Base-by-base conservation (phyloP, 2,797 vertebrate species). In the Thalassophryne amazonica region DNA sequence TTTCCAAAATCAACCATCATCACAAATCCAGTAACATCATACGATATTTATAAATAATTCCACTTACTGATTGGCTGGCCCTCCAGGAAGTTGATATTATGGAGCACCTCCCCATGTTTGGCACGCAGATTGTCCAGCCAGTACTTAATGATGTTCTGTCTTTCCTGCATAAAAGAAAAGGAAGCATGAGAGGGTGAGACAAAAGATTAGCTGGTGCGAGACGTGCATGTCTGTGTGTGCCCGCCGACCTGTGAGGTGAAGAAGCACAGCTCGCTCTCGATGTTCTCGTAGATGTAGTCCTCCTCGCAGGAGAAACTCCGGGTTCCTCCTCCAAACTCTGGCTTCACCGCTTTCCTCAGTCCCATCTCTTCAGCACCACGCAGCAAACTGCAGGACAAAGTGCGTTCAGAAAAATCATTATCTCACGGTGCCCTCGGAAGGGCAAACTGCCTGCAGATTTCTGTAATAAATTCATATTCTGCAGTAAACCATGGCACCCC, bases 271-370 rank as follows among this genome's bases (percentile, higher is more conserved):
- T 99, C 96, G 2, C 93, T 99, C 85, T 98, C 97, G 3, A 98
- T 95, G 78, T 98, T 96, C 85, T 97, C 93, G 0, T 98, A 98
- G 87, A 98, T 98, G 81, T 96, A 97, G 72, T 98, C 95, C 76
- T 99, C 97, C 64, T 99, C 97, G 8, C 96, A 98, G 11, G 94
- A 97, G 86, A 98, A 98, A 75, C 88, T 88, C 7, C 94, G 80
- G 1, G 91, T 92, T n/a, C 97, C 96, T 2, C 94, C 94, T 0
- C 96, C 97, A 1, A 96, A 99, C 76, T 99, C 95, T 0, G 92
- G 88, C 73, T 98, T 98, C 73, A 99, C 93, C 0, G 90, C 76
- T 71, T 98, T 99, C 41, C 93, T 89, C 68, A 98, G 86, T 9
- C 94, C 94, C 39, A 96, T 92, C 78, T 98, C 95, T 6, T 99